Evolutionary conservation across 2,888 invertebrate genomes (phyloP).

Genomic region (Gnatocerus cornutus): DNA sequence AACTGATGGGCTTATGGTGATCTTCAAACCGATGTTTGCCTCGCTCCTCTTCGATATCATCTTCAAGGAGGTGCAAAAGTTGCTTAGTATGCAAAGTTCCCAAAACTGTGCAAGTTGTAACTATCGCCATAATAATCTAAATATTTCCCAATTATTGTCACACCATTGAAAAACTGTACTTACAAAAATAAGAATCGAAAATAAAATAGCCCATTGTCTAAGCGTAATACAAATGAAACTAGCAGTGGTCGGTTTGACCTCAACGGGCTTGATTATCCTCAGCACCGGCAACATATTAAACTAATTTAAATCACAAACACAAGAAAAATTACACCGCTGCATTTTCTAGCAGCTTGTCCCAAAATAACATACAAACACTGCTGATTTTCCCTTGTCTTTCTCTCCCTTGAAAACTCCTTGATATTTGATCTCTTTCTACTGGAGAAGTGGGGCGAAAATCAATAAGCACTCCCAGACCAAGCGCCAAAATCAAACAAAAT

Average conservation of each 20-base stretch:
- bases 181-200: constrained; percentile 61
- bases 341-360: constrained; percentile 24
- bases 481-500: constrained; percentile 32
- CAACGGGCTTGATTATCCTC: constrained; percentile 25
- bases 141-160: neutral
- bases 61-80: constrained; percentile 61
- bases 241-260: constrained; percentile 13
- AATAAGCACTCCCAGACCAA: constrained; percentile 4
- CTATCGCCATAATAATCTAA: constrained; percentile 61
- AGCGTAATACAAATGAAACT: constrained; percentile 55
- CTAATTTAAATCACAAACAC: constrained; percentile 19
- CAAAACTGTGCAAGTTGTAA: constrained; percentile 61
- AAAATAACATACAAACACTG: constrained; percentile 26
- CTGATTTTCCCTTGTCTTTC: constrained; percentile 14
- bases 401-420: neutral
- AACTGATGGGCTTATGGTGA: constrained; percentile 48
- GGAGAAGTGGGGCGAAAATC: constrained; percentile 22
- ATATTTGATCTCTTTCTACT: constrained; percentile 2
- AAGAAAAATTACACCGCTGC: constrained; percentile 24
- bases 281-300: constrained; percentile 33
- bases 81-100: constrained; percentile 63
- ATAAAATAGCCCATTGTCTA: constrained; percentile 60
- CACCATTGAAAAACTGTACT: constrained; percentile 52
- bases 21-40: constrained; percentile 52
- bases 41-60: constrained; percentile 62